phyloP scores from a whole-genome alignment of 2,113 vertebrate genomes.

The Elgaria multicarinata region DNA sequence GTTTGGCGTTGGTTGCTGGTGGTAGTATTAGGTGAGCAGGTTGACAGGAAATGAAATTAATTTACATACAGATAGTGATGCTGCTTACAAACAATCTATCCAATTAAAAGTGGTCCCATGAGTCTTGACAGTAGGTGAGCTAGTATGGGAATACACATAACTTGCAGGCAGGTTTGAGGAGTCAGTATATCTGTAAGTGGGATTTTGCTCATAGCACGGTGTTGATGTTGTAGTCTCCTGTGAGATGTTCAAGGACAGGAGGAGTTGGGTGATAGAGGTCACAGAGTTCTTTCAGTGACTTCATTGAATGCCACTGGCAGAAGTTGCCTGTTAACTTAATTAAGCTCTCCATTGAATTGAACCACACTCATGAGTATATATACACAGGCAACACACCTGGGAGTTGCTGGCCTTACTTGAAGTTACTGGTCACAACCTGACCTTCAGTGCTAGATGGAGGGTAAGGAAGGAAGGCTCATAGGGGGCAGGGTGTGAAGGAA shows the following conservation, averaged over 20 bases:
- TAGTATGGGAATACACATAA: neutral
- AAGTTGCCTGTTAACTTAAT: neutral
- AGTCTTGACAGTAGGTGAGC: neutral
- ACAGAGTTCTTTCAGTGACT: neutral
- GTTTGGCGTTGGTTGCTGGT: neutral
- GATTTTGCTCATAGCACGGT: neutral
- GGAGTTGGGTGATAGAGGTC: neutral
- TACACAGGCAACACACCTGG: neutral
- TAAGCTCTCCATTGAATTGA: neutral
- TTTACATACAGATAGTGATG: neutral
- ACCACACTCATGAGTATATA: neutral
- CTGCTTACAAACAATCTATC: neutral
- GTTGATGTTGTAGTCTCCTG: no score
- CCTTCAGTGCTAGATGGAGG: neutral
- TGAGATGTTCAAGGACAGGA: neutral
- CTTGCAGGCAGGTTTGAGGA: neutral
- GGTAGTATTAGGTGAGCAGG: neutral
- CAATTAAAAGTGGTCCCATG: neutral
- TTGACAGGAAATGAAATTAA: neutral
- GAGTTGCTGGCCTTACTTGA: neutral
- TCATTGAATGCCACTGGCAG: neutral
- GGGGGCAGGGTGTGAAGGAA: neutral
- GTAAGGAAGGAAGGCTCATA: neutral
- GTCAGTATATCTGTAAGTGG: neutral
- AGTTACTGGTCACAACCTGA: neutral